Percentiles rank a stretch among this genome's conserved stretches.
Evolutionary conservation across 2,113 vertebrate genomes (phyloP).

Genomic region (Anthoscopus minutus): DNA sequence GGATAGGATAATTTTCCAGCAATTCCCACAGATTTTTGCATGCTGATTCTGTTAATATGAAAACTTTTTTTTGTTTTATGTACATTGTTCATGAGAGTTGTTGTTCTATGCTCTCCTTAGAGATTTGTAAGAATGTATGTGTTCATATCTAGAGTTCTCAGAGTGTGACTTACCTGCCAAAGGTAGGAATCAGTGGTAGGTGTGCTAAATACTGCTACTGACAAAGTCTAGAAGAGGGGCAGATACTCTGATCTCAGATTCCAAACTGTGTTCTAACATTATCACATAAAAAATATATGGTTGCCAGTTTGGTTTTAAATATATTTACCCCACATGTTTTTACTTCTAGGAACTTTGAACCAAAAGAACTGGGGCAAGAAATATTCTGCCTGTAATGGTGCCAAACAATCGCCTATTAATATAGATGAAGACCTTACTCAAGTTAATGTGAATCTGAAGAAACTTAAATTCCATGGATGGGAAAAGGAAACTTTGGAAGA

Average conservation of each 20-base stretch:
- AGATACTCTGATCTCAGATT: background rate
- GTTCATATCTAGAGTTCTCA: background rate
- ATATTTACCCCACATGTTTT: background rate
- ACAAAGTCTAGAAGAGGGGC: background rate
- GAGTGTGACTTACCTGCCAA: background rate
- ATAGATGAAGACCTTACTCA: constrained; percentile 90
- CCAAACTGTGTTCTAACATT: background rate
- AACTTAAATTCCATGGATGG: constrained; percentile 88
- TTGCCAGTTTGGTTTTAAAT: background rate
- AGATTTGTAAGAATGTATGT: background rate
- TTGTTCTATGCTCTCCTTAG: background rate
- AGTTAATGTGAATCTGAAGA: constrained; percentile 89
- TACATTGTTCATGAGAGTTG: background rate
- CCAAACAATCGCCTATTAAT: constrained; percentile 93
- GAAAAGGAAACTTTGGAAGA: constrained; percentile 73
- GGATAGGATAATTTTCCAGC: background rate
- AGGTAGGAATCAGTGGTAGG: background rate
- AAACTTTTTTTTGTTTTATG: background rate
- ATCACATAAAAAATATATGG: background rate
- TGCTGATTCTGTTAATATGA: background rate
- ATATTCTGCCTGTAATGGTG: constrained; percentile 90
- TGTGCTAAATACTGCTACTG: background rate
- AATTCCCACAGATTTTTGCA: background rate
- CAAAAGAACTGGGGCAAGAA: constrained; percentile 94
- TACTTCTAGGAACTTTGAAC: constrained; percentile 84